Conservation (phyloP, 1,140 invertebrate genomes). For the Drosophila pectinifera region DNA sequence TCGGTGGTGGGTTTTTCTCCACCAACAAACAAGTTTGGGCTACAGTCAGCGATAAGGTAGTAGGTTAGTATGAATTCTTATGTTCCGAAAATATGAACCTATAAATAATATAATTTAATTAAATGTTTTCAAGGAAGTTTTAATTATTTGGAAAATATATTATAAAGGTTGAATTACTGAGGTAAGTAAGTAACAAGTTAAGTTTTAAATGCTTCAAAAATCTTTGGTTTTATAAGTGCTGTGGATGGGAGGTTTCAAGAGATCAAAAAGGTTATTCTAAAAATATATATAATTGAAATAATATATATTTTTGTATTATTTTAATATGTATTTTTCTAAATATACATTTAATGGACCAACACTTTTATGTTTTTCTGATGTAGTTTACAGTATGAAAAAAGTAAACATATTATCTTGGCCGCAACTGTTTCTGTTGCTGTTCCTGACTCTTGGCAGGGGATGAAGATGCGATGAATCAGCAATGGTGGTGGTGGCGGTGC, state of each 20-base stretch:
- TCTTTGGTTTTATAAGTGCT: background rate
- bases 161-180: too few species aligned
- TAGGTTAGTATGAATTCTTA: background rate
- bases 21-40: constrained; percentile 72
- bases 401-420: background rate
- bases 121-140: too few species aligned
- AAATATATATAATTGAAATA: background rate
- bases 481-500: constrained; percentile 38
- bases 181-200: too few species aligned
- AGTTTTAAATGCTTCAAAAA: background rate
- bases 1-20: constrained; percentile 78
- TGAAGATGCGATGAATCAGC: constrained; percentile 61
- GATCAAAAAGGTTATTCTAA: too few species aligned
- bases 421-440: background rate
- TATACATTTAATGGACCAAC: too few species aligned
- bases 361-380: too few species aligned
- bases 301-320: background rate
- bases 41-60: constrained; percentile 1
- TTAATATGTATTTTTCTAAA: background rate
- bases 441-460: constrained; percentile 63
- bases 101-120: background rate
- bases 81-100: too few species aligned
- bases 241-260: too few species aligned
- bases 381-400: too few species aligned
- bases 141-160: too few species aligned